phyloP scores from a whole-genome alignment of 1,140 invertebrate genomes.

The Heliothis virescens region DNA sequence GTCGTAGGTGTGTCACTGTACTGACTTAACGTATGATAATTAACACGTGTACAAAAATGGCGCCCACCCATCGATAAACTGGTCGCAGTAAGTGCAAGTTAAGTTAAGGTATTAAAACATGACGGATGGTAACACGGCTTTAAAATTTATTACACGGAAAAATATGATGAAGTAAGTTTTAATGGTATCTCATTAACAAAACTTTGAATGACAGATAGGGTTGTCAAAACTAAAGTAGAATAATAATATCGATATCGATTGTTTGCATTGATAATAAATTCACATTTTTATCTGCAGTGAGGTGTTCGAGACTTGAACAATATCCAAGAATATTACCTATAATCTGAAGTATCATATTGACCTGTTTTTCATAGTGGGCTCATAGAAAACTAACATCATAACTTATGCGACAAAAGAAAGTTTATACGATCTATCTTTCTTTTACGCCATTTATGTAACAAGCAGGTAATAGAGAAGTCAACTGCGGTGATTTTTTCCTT shows the following conservation, averaged over 20 bases:
- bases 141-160: too few species aligned
- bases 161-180: too few species aligned
- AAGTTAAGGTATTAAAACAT: too few species aligned
- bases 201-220: slow-evolving; percentile 1
- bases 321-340: background rate
- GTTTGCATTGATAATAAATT: too few species aligned
- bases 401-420: slow-evolving; percentile 1
- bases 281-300: too few species aligned
- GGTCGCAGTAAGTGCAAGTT: too few species aligned
- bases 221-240: background rate
- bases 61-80: too few species aligned
- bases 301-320: background rate
- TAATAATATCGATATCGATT: too few species aligned
- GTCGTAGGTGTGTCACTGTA: too few species aligned
- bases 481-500: background rate
- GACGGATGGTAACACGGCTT: too few species aligned
- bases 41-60: too few species aligned
- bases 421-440: slow-evolving; percentile 3
- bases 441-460: background rate
- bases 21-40: too few species aligned
- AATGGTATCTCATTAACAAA: background rate
- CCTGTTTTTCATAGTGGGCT: background rate
- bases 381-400: slow-evolving; percentile 15
- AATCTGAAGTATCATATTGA: slow-evolving; percentile 3
- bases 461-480: background rate